A percentile compares a stretch with the other conserved stretches of the same genome.
Conservation (phyloP, 2,888 invertebrate species). For the Pyrochroa serraticornis region DNA sequence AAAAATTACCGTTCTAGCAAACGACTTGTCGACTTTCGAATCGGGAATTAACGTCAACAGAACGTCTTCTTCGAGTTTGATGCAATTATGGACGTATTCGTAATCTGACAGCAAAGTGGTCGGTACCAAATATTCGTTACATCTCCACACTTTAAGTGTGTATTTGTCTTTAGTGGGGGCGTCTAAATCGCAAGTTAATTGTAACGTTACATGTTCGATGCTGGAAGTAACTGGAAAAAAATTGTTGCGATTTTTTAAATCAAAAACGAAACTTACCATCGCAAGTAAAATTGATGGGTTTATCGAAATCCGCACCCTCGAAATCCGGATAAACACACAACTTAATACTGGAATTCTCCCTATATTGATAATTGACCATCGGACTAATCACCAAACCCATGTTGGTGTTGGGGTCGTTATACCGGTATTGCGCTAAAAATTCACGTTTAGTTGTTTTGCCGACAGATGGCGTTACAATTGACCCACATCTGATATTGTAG, state of each 20-base stretch:
- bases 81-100: constrained; percentile 91
- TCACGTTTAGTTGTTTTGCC: constrained; percentile 19
- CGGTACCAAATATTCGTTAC: constrained; percentile 86
- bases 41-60: constrained; percentile 71
- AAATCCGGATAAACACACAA: constrained; percentile 76
- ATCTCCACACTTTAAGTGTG: constrained; percentile 80
- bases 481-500: constrained; percentile 76
- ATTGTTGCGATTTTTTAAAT: constrained; percentile 7
- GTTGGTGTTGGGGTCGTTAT: constrained; percentile 79
- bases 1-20: constrained; percentile 72
- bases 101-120: constrained; percentile 86
- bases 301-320: constrained; percentile 55
- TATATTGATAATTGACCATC: constrained; percentile 79
- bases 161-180: constrained; percentile 61
- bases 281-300: constrained; percentile 87
- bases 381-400: constrained; percentile 89
- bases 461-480: too few species aligned
- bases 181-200: constrained; percentile 82
- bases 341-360: constrained; percentile 84
- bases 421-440: constrained; percentile 70
- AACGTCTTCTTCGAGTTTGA: constrained; percentile 90
- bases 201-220: constrained; percentile 84
- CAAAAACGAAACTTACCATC: constrained; percentile 70
- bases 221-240: constrained; percentile 78
- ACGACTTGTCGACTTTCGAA: constrained; percentile 69